These are phyloP conservation scores for Nephotettix cincticeps DNA, from an alignment of 1,140 invertebrate genomes.

Conservation along the genomic window DNA sequence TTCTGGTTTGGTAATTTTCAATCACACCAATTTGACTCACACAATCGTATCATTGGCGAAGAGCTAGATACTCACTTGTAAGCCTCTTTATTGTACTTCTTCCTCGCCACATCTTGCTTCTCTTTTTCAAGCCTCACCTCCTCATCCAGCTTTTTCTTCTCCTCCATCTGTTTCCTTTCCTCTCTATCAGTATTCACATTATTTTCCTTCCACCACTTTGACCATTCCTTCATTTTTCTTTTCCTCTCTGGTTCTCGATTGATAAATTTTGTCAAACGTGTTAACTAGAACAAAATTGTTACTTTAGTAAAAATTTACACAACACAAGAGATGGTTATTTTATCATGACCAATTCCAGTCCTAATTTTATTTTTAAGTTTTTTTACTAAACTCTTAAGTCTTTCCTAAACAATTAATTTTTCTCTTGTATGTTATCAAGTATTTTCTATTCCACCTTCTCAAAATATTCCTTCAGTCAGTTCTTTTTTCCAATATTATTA, in stretches of 20 bases:
- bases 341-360: background rate
- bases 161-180: conserved; percentile 10
- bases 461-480: no score
- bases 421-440: no score
- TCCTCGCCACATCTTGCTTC: conserved; percentile 26
- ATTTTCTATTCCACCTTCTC: no score
- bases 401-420: no score
- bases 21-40: no score
- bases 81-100: conserved; percentile 31
- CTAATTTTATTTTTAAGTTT: background rate
- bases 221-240: conserved; percentile 30
- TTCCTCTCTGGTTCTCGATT: conserved; percentile 29
- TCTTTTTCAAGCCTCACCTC: conserved; percentile 21
- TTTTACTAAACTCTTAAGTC: no score
- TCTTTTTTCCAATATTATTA: no score
- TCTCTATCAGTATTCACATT: conserved; percentile 18
- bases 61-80: conserved; percentile 35
- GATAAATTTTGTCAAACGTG: conserved; percentile 26
- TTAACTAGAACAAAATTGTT: conserved; percentile 19
- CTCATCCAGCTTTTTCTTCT: conserved; percentile 22
- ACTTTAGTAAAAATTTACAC: background rate
- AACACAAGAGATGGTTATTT: background rate
- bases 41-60: no score
- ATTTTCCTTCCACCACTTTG: conserved; percentile 28
- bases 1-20: no score